Conservation (phyloP, 2,888 invertebrate genomes). For the Volucella inflata region DNA sequence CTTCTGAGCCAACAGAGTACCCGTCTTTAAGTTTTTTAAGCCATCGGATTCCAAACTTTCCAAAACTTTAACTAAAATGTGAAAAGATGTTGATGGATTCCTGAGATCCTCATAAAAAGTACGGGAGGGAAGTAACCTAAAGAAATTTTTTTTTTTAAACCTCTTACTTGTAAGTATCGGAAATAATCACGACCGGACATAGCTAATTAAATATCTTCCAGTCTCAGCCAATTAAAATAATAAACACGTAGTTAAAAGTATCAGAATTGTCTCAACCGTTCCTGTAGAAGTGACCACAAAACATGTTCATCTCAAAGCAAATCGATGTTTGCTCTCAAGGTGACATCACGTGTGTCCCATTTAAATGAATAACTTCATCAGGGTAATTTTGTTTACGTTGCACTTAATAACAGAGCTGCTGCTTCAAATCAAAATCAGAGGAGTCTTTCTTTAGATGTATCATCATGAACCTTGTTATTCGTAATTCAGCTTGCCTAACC, state of each 20-base stretch:
- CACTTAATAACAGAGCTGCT: background rate
- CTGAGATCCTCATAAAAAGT: too few species aligned
- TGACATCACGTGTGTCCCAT: conserved; percentile 8
- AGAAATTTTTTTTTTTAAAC: too few species aligned
- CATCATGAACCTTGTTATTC: conserved; percentile 34
- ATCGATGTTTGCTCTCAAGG: conserved; percentile 16
- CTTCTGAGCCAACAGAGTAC: too few species aligned
- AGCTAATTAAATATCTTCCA: background rate
- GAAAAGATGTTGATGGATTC: too few species aligned
- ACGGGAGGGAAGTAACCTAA: too few species aligned
- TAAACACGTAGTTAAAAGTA: background rate
- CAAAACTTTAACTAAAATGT: too few species aligned
- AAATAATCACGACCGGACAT: too few species aligned
- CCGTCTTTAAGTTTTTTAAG: too few species aligned
- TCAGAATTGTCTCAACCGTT: background rate
- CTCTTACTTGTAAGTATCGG: too few species aligned
- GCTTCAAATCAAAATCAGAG: background rate
- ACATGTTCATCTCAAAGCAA: background rate
- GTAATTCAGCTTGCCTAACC: conserved; percentile 50
- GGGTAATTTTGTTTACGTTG: too few species aligned
- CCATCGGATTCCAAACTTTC: too few species aligned
- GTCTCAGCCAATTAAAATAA: background rate
- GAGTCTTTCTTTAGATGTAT: conserved; percentile 14
- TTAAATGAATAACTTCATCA: conserved; percentile 40
- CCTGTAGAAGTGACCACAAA: background rate